phyloP scores from a whole-genome alignment of 2,113 vertebrate species.

The Sardina pilchardus region DNA sequence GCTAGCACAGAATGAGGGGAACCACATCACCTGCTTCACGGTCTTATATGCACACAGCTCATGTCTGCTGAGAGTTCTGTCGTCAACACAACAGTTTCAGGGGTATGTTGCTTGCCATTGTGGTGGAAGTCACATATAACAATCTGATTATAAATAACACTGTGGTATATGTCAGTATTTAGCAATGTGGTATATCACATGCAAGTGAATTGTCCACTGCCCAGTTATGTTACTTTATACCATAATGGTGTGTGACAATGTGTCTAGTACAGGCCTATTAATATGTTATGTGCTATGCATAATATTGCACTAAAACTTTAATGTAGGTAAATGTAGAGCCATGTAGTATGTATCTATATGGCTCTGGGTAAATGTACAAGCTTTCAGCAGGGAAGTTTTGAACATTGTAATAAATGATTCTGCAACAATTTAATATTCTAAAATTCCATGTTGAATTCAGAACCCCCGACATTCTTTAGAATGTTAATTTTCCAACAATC shows the following conservation, averaged over 20 bases:
- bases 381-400: too few relatives aligned
- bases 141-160: neutral
- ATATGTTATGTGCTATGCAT: neutral
- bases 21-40: neutral
- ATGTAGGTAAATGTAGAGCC: too few relatives aligned
- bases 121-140: neutral
- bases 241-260: neutral
- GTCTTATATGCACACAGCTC: neutral
- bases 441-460: too few relatives aligned
- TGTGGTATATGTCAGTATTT: neutral
- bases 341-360: too few relatives aligned
- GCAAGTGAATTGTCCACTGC: neutral
- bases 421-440: too few relatives aligned
- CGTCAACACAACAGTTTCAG: neutral
- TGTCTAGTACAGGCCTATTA: neutral
- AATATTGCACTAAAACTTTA: neutral
- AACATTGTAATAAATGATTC: too few relatives aligned
- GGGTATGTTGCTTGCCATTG: neutral
- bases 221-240: neutral
- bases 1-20: neutral
- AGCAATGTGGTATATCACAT: neutral
- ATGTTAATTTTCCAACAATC: too few relatives aligned
- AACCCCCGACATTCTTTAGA: too few relatives aligned
- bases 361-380: too few relatives aligned
- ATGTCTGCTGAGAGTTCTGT: neutral